Conservation (phyloP, 2,113 vertebrate species). For the Trochalopteron elliotii region DNA sequence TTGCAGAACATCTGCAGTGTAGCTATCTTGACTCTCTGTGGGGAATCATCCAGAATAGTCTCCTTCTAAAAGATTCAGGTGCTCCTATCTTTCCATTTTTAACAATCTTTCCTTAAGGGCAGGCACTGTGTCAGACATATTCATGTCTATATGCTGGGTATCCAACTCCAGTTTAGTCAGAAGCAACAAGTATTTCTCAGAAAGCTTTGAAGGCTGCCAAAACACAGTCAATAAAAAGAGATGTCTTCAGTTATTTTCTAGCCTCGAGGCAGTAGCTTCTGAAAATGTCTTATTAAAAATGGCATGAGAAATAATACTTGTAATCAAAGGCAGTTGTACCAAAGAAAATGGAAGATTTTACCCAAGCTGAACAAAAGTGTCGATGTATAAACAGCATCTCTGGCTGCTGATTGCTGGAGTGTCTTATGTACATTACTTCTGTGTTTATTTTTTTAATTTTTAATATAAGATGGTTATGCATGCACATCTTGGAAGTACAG, state of each 20-base stretch:
- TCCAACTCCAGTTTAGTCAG: not conserved
- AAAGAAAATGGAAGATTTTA: slow-evolving; percentile 26
- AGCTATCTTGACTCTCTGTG: not conserved
- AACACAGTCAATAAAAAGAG: not conserved
- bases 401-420: not conserved
- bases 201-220: slow-evolving; percentile 1
- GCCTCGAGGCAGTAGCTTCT: slow-evolving; percentile 16
- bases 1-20: not conserved
- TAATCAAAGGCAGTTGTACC: not conserved
- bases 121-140: not conserved
- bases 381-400: not conserved
- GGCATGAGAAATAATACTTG: not conserved
- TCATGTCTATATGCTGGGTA: not conserved
- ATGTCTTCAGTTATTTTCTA: not conserved
- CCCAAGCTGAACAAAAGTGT: not conserved
- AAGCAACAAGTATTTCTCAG: slow-evolving; percentile 23
- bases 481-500: not conserved
- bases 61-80: not conserved
- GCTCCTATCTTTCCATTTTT: not conserved
- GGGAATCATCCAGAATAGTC: not conserved
- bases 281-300: slow-evolving; percentile 28
- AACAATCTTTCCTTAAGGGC: not conserved
- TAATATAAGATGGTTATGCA: not conserved
- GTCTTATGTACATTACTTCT: not conserved
- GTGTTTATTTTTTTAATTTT: not conserved